Evolutionary conservation across 2,888 invertebrate species (phyloP).

Genomic region (Salticus scenicus): DNA sequence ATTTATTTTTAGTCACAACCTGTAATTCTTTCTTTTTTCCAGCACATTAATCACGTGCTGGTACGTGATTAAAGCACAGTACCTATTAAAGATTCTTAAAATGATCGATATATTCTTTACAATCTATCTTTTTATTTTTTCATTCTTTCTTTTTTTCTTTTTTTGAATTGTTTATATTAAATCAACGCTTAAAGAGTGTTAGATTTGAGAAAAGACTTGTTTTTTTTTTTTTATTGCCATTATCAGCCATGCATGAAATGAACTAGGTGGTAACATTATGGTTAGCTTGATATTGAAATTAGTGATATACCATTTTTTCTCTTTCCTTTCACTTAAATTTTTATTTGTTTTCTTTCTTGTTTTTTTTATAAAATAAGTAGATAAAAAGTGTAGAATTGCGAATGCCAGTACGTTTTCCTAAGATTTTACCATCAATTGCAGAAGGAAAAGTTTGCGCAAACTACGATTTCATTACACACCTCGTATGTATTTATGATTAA

Average conservation of each 20-base stretch:
- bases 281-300: conserved; percentile 45
- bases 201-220: conserved; percentile 18
- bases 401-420: too few species aligned
- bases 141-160: conserved; percentile 8
- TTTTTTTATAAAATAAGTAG: too few species aligned
- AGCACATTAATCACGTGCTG: too few species aligned
- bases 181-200: conserved; percentile 41
- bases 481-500: too few species aligned
- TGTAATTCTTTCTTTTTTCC: too few species aligned
- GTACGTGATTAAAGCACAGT: too few species aligned
- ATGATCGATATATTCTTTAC: conserved; percentile 59
- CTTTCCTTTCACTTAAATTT: background rate
- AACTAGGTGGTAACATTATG: conserved; percentile 57
- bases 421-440: too few species aligned
- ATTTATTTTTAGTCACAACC: too few species aligned
- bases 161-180: background rate
- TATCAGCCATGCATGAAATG: conserved; percentile 61
- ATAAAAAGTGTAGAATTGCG: too few species aligned
- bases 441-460: too few species aligned
- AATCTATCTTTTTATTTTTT: too few species aligned
- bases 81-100: conserved; percentile 60
- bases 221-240: conserved; percentile 49
- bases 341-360: background rate
- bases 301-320: conserved; percentile 14
- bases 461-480: too few species aligned